Evolutionary conservation across 2,888 invertebrate species (phyloP).

Genomic region (Zygothrica quintamaculata): DNA sequence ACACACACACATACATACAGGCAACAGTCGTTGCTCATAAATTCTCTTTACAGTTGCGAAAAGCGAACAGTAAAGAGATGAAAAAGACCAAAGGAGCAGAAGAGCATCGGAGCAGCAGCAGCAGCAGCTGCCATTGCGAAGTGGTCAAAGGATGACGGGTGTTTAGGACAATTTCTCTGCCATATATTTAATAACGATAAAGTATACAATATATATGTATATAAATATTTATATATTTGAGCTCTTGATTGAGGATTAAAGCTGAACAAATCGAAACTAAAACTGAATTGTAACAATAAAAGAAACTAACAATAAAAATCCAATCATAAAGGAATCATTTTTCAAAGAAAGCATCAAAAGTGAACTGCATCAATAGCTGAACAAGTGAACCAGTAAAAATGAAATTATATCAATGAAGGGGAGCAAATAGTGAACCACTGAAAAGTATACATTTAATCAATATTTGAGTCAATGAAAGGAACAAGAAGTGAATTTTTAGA

Average conservation of each 20-base stretch:
- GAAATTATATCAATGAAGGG: no score
- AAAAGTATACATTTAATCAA: no score
- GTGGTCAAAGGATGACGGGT: background rate
- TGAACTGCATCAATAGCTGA: no score
- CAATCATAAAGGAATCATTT: slow-evolving; percentile 3
- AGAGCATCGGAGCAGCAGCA: background rate
- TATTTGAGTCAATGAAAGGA: no score
- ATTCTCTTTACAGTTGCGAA: slow-evolving; percentile 42
- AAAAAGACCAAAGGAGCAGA: no score
- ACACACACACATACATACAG: no score
- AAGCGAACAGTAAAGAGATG: background rate
- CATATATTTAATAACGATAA: slow-evolving; percentile 40
- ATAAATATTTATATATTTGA: slow-evolving; percentile 17
- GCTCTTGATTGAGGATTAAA: slow-evolving; percentile 56
- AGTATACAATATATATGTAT: no score
- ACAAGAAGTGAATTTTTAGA: no score
- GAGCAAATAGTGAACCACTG: no score
- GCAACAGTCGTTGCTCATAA: slow-evolving; percentile 53
- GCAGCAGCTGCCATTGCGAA: background rate
- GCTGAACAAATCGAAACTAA: slow-evolving; percentile 28
- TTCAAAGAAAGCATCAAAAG: no score
- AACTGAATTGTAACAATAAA: background rate
- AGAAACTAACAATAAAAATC: slow-evolving; percentile 9
- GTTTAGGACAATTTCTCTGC: background rate
- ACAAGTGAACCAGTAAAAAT: no score